Evolutionary conservation across 2,888 invertebrate genomes (phyloP).

Genomic region (Apomyelois bistriatella): DNA sequence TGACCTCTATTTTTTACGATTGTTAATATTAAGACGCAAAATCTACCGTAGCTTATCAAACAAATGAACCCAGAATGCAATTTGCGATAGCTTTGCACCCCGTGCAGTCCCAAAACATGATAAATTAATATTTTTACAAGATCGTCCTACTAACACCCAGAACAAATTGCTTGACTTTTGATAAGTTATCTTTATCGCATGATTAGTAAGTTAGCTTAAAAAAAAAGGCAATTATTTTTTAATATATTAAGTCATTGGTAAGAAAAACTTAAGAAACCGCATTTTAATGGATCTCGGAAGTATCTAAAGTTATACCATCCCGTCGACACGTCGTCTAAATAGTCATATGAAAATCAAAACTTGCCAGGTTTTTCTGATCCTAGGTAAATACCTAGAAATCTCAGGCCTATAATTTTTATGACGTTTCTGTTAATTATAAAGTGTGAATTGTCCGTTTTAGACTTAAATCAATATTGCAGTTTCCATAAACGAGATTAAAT

Average conservation of each 20-base stretch:
- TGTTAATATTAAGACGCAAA: conserved; percentile 3
- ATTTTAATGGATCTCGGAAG: too few species aligned
- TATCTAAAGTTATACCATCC: too few species aligned
- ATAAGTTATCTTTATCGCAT: conserved; percentile 47
- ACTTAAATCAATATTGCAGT: conserved; percentile 54
- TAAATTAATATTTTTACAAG: conserved; percentile 26
- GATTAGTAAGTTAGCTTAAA: conserved; percentile 31
- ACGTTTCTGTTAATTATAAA: conserved; percentile 5
- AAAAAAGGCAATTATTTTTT: not conserved
- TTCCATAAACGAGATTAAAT: conserved; percentile 33
- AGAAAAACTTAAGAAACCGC: too few species aligned
- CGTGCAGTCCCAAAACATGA: conserved; percentile 30
- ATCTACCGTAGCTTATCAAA: conserved; percentile 8
- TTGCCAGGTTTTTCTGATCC: too few species aligned
- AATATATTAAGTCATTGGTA: too few species aligned
- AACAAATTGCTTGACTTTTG: conserved; percentile 56
- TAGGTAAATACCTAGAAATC: too few species aligned
- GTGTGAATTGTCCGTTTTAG: conserved; percentile 26
- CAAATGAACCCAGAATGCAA: conserved; percentile 41
- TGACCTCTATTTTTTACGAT: conserved; percentile 4
- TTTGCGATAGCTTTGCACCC: conserved; percentile 60
- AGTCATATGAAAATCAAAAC: too few species aligned
- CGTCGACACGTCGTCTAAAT: too few species aligned
- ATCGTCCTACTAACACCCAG: conserved; percentile 53
- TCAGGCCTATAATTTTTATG: too few species aligned